These are phyloP conservation scores for Gnathonemus longibarbis DNA, from an alignment of 2,113 vertebrate species.

Conservation along the genomic window DNA sequence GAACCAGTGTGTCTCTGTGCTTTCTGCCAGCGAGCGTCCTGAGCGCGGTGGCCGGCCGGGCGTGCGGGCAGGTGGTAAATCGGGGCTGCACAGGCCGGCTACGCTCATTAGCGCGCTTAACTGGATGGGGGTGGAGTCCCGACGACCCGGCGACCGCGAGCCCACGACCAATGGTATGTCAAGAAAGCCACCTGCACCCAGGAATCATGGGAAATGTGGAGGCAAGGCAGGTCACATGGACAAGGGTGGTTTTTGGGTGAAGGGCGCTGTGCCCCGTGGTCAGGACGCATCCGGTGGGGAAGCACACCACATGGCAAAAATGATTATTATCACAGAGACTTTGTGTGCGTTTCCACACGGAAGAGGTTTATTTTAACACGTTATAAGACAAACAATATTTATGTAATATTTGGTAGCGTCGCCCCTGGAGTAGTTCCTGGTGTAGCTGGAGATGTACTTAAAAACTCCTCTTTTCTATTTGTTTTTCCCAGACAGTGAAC, in stretches of 20 bases:
- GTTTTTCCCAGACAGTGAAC: slow-evolving; percentile 46
- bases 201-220: neutral
- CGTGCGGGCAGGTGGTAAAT: slow-evolving; percentile 34
- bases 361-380: slow-evolving; percentile 46
- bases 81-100: slow-evolving; percentile 46
- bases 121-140: slow-evolving; percentile 47
- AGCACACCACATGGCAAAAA: slow-evolving; percentile 28
- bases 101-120: slow-evolving; percentile 57
- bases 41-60: slow-evolving; percentile 33
- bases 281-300: neutral
- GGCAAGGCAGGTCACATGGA: neutral
- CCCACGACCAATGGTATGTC: slow-evolving; percentile 34
- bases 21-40: slow-evolving; percentile 45
- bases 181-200: neutral
- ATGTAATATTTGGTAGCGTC: slow-evolving; percentile 43
- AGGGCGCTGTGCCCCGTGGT: neutral
- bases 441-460: slow-evolving; percentile 27
- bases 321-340: slow-evolving; percentile 41
- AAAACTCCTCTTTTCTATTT: slow-evolving; percentile 26
- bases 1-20: slow-evolving; percentile 45
- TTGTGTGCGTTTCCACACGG: slow-evolving; percentile 33
- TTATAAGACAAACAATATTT: slow-evolving; percentile 46
- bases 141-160: slow-evolving; percentile 29
- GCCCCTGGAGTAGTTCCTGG: slow-evolving; percentile 41
- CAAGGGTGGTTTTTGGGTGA: too few species aligned